These are phyloP conservation scores for Petrolisthes cinctipes DNA, from an alignment of 2,888 invertebrate genomes.

Conservation along the genomic window DNA sequence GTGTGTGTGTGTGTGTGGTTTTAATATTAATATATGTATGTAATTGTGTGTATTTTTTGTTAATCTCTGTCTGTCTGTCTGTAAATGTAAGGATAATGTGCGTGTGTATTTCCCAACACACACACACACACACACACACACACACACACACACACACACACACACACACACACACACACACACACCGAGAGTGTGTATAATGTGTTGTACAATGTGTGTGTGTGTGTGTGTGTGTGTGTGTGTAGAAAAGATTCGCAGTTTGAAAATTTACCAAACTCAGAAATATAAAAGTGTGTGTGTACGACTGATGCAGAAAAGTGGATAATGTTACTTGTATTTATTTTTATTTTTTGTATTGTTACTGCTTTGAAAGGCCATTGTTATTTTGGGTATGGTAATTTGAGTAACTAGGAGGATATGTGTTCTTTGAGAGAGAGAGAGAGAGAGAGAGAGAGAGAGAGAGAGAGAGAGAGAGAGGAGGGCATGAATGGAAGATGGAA, in stretches of 20 bases:
- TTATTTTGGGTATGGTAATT: neutral
- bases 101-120: neutral
- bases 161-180: neutral
- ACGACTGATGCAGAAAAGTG: neutral
- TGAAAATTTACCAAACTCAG: neutral
- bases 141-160: neutral
- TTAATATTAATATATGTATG: too few relatives aligned
- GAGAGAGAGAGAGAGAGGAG: neutral
- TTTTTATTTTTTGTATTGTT: slow-evolving; percentile 7
- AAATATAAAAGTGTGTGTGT: neutral
- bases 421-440: neutral
- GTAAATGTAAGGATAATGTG: neutral
- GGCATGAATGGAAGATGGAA: neutral
- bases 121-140: neutral
- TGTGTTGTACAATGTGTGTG: neutral
- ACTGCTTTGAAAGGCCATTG: neutral
- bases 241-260: neutral
- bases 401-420: too few relatives aligned
- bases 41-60: neutral
- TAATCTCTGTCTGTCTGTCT: neutral
- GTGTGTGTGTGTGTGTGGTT: neutral
- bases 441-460: neutral
- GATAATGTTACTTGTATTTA: neutral
- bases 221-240: neutral
- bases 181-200: neutral